Percentiles rank a stretch among this genome's conserved stretches.
Evolutionary conservation across 2,113 vertebrate species (phyloP).

Genomic region (Platycercus adscitus): DNA sequence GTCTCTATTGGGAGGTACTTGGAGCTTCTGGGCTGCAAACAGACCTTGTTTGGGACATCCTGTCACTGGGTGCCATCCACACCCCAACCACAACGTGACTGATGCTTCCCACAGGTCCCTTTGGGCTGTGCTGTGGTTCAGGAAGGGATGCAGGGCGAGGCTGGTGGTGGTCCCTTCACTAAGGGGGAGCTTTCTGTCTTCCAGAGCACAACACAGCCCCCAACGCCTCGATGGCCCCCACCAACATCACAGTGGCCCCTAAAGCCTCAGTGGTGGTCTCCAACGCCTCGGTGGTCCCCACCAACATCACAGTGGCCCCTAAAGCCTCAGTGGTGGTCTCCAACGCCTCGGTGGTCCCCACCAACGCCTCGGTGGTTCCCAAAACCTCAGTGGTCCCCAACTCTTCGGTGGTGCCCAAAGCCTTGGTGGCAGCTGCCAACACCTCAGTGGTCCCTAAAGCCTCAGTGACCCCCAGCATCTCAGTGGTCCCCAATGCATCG

Average conservation of each 20-base stretch:
- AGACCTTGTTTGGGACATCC: background rate
- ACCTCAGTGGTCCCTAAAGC: background rate
- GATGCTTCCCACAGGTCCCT: background rate
- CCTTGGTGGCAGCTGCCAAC: too few species aligned
- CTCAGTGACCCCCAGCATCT: accelerated
- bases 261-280: too few species aligned
- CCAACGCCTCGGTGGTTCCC: background rate
- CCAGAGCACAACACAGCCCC: background rate
- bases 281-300: background rate
- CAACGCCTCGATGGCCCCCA: background rate
- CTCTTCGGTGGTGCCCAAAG: background rate
- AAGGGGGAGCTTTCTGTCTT: background rate
- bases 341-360: too few species aligned
- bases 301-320: accelerated
- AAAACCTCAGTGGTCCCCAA: accelerated
- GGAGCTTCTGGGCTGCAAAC: background rate
- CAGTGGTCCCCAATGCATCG: background rate
- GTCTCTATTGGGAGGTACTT: background rate
- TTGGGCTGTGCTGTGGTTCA: background rate
- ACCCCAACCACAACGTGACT: background rate
- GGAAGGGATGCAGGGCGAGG: background rate
- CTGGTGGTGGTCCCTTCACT: background rate
- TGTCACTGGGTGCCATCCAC: background rate
- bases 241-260: background rate
- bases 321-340: background rate